Evolutionary conservation across 1,140 invertebrate genomes (phyloP).

Genomic region (Brachionus paranguensis): DNA sequence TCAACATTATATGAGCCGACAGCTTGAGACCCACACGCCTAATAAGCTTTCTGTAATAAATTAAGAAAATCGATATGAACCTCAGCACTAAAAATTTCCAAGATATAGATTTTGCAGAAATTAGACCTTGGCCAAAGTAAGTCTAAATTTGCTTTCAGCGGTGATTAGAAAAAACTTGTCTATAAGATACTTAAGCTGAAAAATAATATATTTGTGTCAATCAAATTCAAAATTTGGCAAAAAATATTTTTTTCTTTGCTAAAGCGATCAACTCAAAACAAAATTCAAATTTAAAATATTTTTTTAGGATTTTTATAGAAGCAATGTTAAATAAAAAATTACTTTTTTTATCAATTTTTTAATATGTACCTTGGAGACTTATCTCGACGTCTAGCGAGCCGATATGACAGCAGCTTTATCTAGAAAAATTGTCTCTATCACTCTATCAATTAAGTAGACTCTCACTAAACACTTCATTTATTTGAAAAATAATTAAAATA

Average conservation of each 20-base stretch:
- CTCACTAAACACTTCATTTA: not conserved
- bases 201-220: not conserved
- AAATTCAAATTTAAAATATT: not conserved
- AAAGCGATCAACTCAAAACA: not conserved
- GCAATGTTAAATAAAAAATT: not conserved
- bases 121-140: not conserved
- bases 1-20: not conserved
- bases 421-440: not conserved
- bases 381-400: not conserved
- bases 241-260: not conserved
- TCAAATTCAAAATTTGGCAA: not conserved
- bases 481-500: not conserved
- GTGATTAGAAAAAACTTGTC: not conserved
- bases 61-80: not conserved
- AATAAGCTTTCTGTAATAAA: not conserved
- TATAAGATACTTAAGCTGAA: not conserved
- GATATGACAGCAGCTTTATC: not conserved
- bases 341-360: not conserved
- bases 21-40: not conserved
- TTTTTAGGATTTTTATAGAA: not conserved
- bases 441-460: not conserved
- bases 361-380: not conserved
- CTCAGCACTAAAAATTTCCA: not conserved
- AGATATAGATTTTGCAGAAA: not conserved
- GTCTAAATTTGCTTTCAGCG: not conserved